Base-by-base conservation (phyloP, 2,888 invertebrate species). In the Spicauda simplicius region DNA sequence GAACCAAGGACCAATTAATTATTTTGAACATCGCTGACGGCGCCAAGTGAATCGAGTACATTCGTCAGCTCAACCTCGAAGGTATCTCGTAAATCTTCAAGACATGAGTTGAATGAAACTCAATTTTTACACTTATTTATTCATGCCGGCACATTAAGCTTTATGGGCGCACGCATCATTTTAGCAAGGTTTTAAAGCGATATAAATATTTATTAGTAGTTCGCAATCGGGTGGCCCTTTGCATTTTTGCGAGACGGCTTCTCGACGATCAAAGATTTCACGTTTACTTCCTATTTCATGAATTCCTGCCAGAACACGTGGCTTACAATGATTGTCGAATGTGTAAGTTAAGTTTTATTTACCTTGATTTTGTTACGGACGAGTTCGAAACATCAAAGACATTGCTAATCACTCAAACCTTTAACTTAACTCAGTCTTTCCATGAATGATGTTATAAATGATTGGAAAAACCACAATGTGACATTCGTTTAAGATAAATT, bases 1-100 rank as follows among this genome's bases (percentile, higher is more conserved):
- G 53, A 55, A 69, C 59, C 66, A 74, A 71, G 71, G 72, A 71
- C 71, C 65, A 59, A 69, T 69, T 67, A 70, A 73, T 73, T 71
- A 71, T 69, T 70, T 69, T 25, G 60, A 64, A 53, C 59, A 52
- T 64, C 69, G 53, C 56, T 76, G 80, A 73, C 55, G 81, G 83
- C 81, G 81, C 81, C 84, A 79, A 77, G 77, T 73, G 69, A 75
- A 71, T 68, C 73, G 66, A 61, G 57, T 68, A 64, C 67, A 61
- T 66, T 68, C 68, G 67, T 71, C 55, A 59, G 25, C 45, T 53
- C 50, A 71, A 66, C 71, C 71, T 73, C 70, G 70, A 67, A 60
- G 71, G 33, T 65, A 61, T 66, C 69, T 72, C 71, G 68, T 73
- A 72, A 74, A 75, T 75, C 70, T 72, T 72, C 52, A 18, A 64